phyloP scores from a whole-genome alignment of 2,888 invertebrate species.

The Adelognathus sp. region DNA sequence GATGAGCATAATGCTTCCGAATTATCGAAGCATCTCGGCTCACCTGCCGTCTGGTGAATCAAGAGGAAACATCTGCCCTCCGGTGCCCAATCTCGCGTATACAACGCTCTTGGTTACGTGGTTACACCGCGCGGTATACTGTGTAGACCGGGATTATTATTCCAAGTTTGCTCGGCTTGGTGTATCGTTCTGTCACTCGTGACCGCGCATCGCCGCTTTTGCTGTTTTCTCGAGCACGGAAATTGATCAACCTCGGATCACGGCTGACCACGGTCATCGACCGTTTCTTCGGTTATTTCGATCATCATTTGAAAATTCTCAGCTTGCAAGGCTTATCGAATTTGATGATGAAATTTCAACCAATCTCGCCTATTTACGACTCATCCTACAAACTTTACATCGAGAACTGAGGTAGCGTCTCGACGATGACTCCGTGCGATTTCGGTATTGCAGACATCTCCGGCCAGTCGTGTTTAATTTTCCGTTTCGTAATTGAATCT shows the following conservation, averaged over 20 bases:
- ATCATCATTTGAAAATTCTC: background rate
- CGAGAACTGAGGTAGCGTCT: no score
- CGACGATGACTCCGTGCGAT: no score
- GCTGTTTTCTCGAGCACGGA: conserved; percentile 77
- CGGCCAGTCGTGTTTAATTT: no score
- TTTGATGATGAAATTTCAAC: background rate
- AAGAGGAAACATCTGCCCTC: conserved; percentile 64
- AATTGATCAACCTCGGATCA: conserved; percentile 77
- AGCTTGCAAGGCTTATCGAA: background rate
- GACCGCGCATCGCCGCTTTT: conserved; percentile 75
- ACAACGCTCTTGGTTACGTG: conserved; percentile 31
- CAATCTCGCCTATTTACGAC: no score
- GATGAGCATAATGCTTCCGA: conserved; percentile 61
- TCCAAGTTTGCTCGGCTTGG: conserved; percentile 18
- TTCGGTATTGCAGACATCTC: no score
- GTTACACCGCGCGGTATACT: conserved; percentile 11
- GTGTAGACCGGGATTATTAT: background rate
- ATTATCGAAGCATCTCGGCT: conserved; percentile 77
- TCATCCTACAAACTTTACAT: no score
- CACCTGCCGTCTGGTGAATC: conserved; percentile 72
- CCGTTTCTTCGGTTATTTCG: background rate
- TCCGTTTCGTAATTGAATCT: no score
- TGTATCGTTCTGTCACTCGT: conserved; percentile 67
- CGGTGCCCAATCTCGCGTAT: conserved; percentile 56
- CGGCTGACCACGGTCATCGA: background rate